Evolutionary conservation across 2,113 vertebrate species (phyloP).

Genomic region (Lutjanus erythropterus): DNA sequence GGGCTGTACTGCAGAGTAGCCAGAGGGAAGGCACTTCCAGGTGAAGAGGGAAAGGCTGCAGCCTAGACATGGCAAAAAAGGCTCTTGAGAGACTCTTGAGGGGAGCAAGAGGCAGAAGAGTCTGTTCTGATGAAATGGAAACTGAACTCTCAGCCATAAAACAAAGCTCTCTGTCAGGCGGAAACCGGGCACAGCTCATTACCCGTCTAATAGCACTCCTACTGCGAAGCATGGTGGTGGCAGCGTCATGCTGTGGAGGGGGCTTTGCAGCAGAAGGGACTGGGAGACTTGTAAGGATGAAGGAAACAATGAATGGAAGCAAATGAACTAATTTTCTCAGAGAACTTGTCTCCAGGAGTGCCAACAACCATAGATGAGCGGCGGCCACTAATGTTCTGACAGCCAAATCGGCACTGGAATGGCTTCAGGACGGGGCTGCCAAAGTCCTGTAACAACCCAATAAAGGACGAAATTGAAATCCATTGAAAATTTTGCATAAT

Average conservation of each 20-base stretch:
- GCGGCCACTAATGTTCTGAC: slow-evolving; percentile 19
- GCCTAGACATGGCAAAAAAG: neutral
- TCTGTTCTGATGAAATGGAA: slow-evolving; percentile 54
- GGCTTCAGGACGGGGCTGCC: slow-evolving; percentile 28
- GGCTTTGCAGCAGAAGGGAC: slow-evolving; percentile 63
- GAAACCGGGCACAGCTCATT: slow-evolving; percentile 76
- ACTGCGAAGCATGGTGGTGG: slow-evolving; percentile 63
- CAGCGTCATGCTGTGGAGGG: slow-evolving; percentile 59
- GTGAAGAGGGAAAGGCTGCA: neutral
- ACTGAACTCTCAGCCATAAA: slow-evolving; percentile 60
- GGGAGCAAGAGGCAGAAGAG: slow-evolving; percentile 31
- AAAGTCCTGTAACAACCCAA: slow-evolving; percentile 19
- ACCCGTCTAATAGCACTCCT: slow-evolving; percentile 71
- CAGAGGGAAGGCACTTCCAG: neutral
- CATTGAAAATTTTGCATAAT: slow-evolving; percentile 7
- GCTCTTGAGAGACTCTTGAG: slow-evolving; percentile 14
- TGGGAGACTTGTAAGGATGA: slow-evolving; percentile 28
- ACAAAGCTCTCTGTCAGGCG: slow-evolving; percentile 56
- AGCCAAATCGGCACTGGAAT: slow-evolving; percentile 48
- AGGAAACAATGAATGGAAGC: slow-evolving; percentile 47
- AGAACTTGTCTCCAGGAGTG: slow-evolving; percentile 36
- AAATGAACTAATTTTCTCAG: slow-evolving; percentile 37
- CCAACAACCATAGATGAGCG: slow-evolving; percentile 35
- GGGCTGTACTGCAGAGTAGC: neutral
- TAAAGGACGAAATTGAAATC: slow-evolving; percentile 1